phyloP scores from a whole-genome alignment of 2,113 vertebrate genomes.

The Delphinapterus leucas region DNA sequence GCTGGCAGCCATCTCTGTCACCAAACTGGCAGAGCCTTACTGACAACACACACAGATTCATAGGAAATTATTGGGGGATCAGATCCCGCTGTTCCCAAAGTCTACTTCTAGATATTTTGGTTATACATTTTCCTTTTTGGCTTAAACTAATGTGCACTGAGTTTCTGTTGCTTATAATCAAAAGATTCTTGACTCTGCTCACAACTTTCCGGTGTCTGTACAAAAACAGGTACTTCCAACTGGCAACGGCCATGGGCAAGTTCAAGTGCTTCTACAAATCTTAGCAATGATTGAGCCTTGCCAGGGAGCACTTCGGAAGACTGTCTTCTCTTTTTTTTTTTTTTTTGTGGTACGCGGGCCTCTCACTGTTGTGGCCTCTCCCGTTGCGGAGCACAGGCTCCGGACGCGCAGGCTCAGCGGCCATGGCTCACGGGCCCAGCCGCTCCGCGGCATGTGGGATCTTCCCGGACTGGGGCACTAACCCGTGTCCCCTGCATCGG shows the following conservation, averaged over 20 bases:
- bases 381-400: too few species aligned
- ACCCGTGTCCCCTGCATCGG: accelerated
- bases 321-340: background rate
- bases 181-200: background rate
- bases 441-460: too few species aligned
- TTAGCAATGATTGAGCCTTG: background rate
- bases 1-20: background rate
- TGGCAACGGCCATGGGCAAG: background rate
- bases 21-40: background rate
- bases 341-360: too few species aligned
- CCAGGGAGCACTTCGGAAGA: background rate
- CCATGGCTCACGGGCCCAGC: too few species aligned
- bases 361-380: too few species aligned
- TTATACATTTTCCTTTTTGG: background rate
- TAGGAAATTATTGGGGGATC: background rate
- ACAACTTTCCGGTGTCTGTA: too few species aligned
- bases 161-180: background rate
- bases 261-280: background rate
- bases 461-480: too few species aligned
- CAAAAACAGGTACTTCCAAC: background rate
- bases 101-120: background rate
- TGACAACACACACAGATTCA: background rate
- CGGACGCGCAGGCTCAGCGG: too few species aligned
- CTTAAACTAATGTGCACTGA: background rate
- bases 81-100: background rate